Conservation (phyloP, 2,888 invertebrate species). For the Oscheius myriophilus region DNA sequence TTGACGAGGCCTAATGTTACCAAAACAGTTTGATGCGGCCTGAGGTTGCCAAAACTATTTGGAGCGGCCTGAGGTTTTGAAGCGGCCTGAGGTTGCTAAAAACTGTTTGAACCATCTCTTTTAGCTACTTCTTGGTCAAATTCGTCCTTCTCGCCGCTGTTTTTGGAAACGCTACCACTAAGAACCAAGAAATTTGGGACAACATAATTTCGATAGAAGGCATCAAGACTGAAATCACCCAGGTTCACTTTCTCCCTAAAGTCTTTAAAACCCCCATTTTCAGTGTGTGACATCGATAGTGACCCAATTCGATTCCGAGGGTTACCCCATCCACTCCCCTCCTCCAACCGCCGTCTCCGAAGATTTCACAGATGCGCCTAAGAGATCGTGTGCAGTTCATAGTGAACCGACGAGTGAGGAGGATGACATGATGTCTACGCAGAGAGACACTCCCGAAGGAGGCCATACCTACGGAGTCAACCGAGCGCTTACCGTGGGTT, state of each 20-base stretch:
- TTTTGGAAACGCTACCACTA: slow-evolving; percentile 13
- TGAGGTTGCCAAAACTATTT: too few relatives aligned
- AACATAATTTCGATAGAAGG: neutral
- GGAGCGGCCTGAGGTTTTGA: too few relatives aligned
- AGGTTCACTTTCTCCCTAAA: too few relatives aligned
- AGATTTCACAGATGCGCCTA: neutral
- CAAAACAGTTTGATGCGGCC: too few relatives aligned
- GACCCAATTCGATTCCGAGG: slow-evolving; percentile 19
- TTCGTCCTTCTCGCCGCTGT: slow-evolving; percentile 14
- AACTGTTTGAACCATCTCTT: too few relatives aligned
- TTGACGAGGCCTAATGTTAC: too few relatives aligned
- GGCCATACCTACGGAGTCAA: slow-evolving; percentile 5
- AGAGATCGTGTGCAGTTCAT: slow-evolving; percentile 11
- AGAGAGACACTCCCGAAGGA: slow-evolving; percentile 2
- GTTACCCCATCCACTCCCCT: slow-evolving; percentile 14
- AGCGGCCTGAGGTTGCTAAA: too few relatives aligned
- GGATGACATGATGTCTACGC: neutral
- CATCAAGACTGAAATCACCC: neutral
- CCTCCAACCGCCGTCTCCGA: neutral
- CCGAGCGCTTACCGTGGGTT: slow-evolving; percentile 15
- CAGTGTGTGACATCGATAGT: slow-evolving; percentile 18
- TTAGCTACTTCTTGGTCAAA: slow-evolving; percentile 19
- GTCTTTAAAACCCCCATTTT: too few relatives aligned
- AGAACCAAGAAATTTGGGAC: slow-evolving; percentile 6
- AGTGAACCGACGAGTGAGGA: neutral